Evolutionary conservation across 2,797 vertebrate genomes (phyloP), one percentile per base, ranked within the genome.

Genomic region (Hippopotamyrus pictus): DNA sequence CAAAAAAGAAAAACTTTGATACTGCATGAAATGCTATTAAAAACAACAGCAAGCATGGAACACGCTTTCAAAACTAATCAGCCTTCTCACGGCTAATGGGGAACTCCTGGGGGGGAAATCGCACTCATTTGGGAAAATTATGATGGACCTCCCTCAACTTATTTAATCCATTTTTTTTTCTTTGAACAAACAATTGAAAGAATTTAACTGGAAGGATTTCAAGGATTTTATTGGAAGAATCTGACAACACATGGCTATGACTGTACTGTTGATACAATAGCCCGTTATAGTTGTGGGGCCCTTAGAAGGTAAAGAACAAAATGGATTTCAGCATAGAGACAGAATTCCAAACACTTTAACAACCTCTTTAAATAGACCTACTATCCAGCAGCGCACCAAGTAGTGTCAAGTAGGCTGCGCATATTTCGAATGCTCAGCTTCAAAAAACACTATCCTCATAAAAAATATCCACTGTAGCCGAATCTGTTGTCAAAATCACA

Each of bases 11-110:
- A 48, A 83, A 48, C 79, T 83, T 50, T 85, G 83, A 85, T 85
- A 85, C 89, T 90, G 89, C 90, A 91, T 91, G 86, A 92, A 91
- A 93, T 89, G 73, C 33, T 90, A 88, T 82, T 88, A 46, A 79
- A 53, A 76, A 82, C 69, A 85, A 69, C 90, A 85, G 92, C 90
- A 92, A 92, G 90, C 90, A 90, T 89, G 91, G 69, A 90, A 90
- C 90, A 92, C 89, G n/a, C 44, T 51, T 51, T 51, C 48, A 51
- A 25, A 46, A 85, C 83, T 50, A 85, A 59, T 87, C 83, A 85
- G 37, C 29, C 53, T 87, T 59, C 11, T 3, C 53, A 53, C 53
- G 37, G 53, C 17, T 87, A 57, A 87, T 57, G 51, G 86, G 33
- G 14, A n/a, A 87, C 87, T 65, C 59, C 37, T 5, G 11, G 59